A percentile compares a stretch with the other conserved stretches of the same genome.
Conservation (phyloP, 2,113 vertebrate genomes). For the Mesitornis unicolor region DNA sequence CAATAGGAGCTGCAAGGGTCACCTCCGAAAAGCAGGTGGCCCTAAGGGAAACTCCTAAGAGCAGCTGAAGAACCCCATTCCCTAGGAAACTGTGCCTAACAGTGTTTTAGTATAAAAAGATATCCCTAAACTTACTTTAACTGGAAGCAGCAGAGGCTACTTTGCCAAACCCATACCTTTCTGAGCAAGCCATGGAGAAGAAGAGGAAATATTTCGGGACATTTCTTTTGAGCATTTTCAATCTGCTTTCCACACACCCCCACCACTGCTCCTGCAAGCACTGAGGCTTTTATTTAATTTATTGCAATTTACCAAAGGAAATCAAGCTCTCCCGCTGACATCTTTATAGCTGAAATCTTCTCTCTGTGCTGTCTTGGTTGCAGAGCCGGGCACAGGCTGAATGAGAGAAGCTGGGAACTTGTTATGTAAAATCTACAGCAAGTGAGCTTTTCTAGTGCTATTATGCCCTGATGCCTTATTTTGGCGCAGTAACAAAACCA, state of each 20-base stretch:
- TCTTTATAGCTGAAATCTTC: background rate
- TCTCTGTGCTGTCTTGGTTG: conserved; percentile 18
- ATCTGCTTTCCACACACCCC: background rate
- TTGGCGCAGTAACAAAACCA: conserved; percentile 47
- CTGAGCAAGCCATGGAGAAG: background rate
- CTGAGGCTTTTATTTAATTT: background rate
- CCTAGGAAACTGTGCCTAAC: background rate
- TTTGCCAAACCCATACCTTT: background rate
- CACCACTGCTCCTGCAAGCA: background rate
- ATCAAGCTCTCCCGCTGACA: conserved; percentile 1
- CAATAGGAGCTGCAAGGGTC: background rate
- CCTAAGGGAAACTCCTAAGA: background rate
- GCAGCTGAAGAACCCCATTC: background rate
- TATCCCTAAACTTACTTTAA: background rate
- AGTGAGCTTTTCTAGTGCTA: conserved; percentile 59
- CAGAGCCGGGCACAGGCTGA: conserved; percentile 10
- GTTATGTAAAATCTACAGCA: conserved; percentile 57
- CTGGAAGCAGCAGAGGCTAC: background rate
- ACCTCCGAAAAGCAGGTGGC: background rate
- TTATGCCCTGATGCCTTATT: conserved; percentile 35
- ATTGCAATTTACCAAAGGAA: background rate
- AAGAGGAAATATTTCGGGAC: background rate
- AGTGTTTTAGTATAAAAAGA: background rate
- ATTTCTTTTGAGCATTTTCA: background rate
- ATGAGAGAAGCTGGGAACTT: conserved; percentile 40